These are phyloP conservation scores for Pelobates fuscus DNA, from an alignment of 2,113 vertebrate species.

Conservation along the genomic window DNA sequence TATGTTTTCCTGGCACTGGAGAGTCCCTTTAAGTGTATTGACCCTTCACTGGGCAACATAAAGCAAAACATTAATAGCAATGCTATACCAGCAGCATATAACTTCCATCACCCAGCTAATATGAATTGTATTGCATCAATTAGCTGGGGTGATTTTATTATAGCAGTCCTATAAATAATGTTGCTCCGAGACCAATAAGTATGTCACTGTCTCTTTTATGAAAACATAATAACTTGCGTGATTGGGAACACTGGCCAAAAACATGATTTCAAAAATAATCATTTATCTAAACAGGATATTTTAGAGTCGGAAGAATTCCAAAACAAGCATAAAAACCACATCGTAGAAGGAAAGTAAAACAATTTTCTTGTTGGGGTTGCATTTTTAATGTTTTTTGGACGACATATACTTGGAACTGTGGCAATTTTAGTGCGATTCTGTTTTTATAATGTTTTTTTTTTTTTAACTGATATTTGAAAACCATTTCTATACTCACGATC, in stretches of 20 bases:
- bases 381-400: conserved; percentile 5
- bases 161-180: too few relatives aligned
- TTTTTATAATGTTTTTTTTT: too few relatives aligned
- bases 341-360: conserved; percentile 26
- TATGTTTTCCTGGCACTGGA: too few relatives aligned
- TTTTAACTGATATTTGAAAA: too few relatives aligned
- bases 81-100: too few relatives aligned
- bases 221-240: not conserved
- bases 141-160: too few relatives aligned
- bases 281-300: conserved; percentile 41
- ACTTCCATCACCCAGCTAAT: too few relatives aligned
- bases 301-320: conserved; percentile 14
- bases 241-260: conserved; percentile 29
- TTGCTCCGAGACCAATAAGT: not conserved
- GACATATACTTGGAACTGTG: not conserved
- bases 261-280: conserved; percentile 42
- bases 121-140: too few relatives aligned
- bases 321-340: conserved; percentile 22
- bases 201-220: conserved; percentile 12
- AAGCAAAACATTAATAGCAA: too few relatives aligned
- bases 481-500: too few relatives aligned
- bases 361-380: not conserved
- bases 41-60: too few relatives aligned
- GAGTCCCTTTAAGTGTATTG: too few relatives aligned
- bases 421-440: not conserved